These are phyloP conservation scores for Aporophyla lueneburgensis DNA, from an alignment of 2,888 invertebrate genomes.

Conservation along the genomic window DNA sequence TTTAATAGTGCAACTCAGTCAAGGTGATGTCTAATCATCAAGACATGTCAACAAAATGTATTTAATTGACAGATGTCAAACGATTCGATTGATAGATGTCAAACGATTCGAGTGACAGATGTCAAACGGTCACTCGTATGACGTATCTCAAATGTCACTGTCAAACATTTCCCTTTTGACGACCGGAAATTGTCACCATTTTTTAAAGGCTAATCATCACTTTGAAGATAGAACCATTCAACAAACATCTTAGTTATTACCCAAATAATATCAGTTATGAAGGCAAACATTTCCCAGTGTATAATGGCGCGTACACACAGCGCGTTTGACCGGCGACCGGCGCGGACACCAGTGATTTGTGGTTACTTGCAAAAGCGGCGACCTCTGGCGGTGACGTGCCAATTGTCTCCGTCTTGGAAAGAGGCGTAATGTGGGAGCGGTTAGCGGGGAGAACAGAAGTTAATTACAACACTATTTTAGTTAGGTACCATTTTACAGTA, in stretches of 20 bases:
- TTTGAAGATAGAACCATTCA: background rate
- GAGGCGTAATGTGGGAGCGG: constrained; percentile 59
- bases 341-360: constrained; percentile 84
- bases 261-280: constrained; percentile 58
- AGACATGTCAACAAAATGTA: no score
- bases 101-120: constrained; percentile 15
- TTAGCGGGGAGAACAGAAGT: constrained; percentile 33
- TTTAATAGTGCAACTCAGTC: background rate
- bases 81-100: constrained; percentile 20
- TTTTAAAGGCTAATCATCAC: constrained; percentile 3
- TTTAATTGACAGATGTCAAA: no score
- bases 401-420: constrained; percentile 86
- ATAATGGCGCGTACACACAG: constrained; percentile 67
- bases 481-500: background rate
- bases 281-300: constrained; percentile 44
- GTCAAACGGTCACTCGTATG: background rate
- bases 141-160: constrained; percentile 31
- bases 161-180: constrained; percentile 17
- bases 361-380: constrained; percentile 83
- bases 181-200: background rate
- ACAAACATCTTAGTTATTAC: constrained; percentile 3
- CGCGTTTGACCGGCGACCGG: constrained; percentile 77
- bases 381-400: constrained; percentile 88
- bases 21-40: background rate
- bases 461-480: background rate